phyloP scores from a whole-genome alignment of 2,888 invertebrate genomes.

The Pseudococcus jackbeardsleyi region DNA sequence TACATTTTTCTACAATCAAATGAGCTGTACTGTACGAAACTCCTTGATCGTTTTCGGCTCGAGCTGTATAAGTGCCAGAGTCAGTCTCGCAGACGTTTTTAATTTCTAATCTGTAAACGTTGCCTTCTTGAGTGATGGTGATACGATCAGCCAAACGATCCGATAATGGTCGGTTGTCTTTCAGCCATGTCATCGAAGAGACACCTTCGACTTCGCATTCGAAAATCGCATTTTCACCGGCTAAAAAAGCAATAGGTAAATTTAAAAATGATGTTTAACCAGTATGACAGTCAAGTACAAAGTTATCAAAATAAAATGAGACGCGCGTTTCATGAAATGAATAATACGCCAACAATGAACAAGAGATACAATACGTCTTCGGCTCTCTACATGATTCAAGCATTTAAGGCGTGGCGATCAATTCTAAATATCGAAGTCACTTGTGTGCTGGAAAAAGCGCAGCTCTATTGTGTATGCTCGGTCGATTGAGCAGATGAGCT shows the following conservation, averaged over 20 bases:
- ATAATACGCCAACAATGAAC: not conserved
- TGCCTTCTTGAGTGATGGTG: constrained; percentile 77
- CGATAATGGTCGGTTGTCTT: constrained; percentile 86
- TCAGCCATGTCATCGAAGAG: constrained; percentile 82
- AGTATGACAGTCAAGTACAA: not conserved
- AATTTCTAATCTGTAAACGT: constrained; percentile 79
- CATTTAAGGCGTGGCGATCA: not conserved
- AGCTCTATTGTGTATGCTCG: not conserved
- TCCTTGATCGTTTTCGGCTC: constrained; percentile 85
- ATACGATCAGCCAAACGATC: constrained; percentile 74
- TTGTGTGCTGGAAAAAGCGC: not conserved
- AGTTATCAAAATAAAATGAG: not conserved
- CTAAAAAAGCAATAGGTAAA: constrained; percentile 71
- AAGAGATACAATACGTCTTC: not conserved
- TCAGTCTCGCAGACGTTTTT: constrained; percentile 83
- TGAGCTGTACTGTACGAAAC: constrained; percentile 86
- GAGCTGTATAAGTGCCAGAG: constrained; percentile 90
- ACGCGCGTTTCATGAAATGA: constrained; percentile 23
- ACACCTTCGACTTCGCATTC: constrained; percentile 81
- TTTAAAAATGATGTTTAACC: not conserved
- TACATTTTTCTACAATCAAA: constrained; percentile 87
- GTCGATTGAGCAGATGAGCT: constrained; percentile 2
- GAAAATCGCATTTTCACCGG: constrained; percentile 86
- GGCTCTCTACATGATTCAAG: not conserved
- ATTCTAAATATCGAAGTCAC: not conserved